Base-by-base conservation (phyloP, 2,113 vertebrate species). In the Agapornis roseicollis region DNA sequence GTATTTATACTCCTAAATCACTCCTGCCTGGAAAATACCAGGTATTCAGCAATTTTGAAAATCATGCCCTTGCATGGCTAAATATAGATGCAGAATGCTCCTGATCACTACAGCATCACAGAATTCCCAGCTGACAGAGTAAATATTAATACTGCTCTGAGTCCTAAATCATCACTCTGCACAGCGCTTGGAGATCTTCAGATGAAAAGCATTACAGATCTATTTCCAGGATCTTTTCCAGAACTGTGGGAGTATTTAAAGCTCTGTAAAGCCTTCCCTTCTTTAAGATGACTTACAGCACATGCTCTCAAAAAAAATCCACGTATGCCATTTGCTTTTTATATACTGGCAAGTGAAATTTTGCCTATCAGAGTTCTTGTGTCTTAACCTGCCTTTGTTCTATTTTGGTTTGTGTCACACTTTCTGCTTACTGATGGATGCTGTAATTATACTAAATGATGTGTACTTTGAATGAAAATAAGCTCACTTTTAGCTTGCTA, bases 311-410 rank as follows among this genome's bases (percentile, higher is more conserved):
- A 71, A 58, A 71, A 58, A 88, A 93, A 13, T 0, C 19, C 33
- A 52, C 35, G n/a, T 49, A 56, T 64, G 53, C 63, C 50, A 53
- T 73, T 93, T 17, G 11, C n/a, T 89, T 96, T 96, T 90, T 79
- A 90, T 90, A 83, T 44, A 53, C 29, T 39, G 31, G 55, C 91
- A 92, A 87, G 2, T 89, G 88, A 94, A 92, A 95, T 96, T 93
- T 89, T 90, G 63, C 80, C 80, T 95, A 8, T 63, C 33, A 13
- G 39, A 78, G 41, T 47, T 76, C 70, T 90, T 88, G 37, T 25
- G 47, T 60, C 42, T 85, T 87, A 93, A 76, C 50, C 33, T 88
- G 35, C 24, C 55, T 73, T 69, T 33, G 7, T 85, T 89, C 80
- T 88, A 44, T 85, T 88, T 93, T 82, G 89, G n/a, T 31, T 91